Conservation (phyloP, 2,113 vertebrate genomes). For the Elgaria multicarinata region DNA sequence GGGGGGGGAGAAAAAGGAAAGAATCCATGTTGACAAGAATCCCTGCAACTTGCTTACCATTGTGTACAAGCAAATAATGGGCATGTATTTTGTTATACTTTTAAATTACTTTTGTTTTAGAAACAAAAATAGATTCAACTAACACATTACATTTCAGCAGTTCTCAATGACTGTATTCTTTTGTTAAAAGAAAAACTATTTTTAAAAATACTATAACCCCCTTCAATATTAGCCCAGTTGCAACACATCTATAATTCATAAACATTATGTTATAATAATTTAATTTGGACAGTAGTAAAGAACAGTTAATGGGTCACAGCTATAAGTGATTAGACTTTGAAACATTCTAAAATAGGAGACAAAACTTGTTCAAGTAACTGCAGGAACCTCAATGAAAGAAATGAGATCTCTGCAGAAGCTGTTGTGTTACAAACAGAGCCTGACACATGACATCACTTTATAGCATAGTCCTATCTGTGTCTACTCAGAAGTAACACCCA, state of each 20-base stretch:
- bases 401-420: background rate
- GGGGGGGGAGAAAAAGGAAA: background rate
- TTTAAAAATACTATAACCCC: background rate
- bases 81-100: background rate
- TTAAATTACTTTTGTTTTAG: background rate
- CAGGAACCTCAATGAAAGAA: background rate
- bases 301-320: background rate
- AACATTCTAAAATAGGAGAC: background rate
- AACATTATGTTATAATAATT: background rate
- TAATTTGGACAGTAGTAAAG: background rate
- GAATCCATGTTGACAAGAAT: background rate
- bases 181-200: background rate
- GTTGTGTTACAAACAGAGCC: background rate
- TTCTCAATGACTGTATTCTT: background rate
- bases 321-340: background rate
- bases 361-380: background rate
- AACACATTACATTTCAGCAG: background rate
- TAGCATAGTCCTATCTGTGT: no score
- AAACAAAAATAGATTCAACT: background rate
- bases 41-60: background rate
- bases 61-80: constrained; percentile 27
- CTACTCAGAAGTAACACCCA: no score
- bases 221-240: background rate
- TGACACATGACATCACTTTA: background rate
- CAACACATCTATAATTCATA: background rate